Evolutionary conservation across 2,113 vertebrate genomes (phyloP), one percentile per base, ranked within the genome.

Genomic region (Patagioenas fasciata): DNA sequence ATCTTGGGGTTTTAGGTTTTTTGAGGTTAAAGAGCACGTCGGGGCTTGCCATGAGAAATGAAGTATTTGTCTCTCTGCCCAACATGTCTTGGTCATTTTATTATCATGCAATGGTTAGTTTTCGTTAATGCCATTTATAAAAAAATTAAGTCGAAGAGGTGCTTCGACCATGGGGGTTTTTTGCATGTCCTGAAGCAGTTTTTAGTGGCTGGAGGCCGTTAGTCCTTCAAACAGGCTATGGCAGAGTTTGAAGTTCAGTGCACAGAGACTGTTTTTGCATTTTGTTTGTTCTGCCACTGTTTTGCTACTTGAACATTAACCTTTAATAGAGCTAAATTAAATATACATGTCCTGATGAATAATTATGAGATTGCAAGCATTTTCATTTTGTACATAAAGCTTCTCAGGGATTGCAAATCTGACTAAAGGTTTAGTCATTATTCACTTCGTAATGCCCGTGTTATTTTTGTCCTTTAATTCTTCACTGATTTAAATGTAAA

Each of bases 321-420:
- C 97, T 98, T 98, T 98, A 97, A 96, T 98, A 90, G 82, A 98
- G 95, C 96, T 96, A 95, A 97, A 97, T 97, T 97, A 98, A 98
- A 98, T 97, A 98, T 98, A 97, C 97, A 97, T 98, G 96, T 97
- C 95, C 85, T 97, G 95, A 97, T 98, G 97, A 98, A 97, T 98
- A 97, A 97, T 98, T 97, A 97, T 95, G 96, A 98, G 97, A 92
- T 78, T 93, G 95, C 79, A 88, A 91, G 94, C 93, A 92, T 97
- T 98, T 97, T 98, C 94, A 80, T 96, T 97, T 97, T 96, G 91
- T 92, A 91, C 95, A 73, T 88, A 93, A 93, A 87, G 80, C 95
- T 98, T 93, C 96, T 94, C 82, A 66, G 91, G 94, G 97, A 96
- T 79, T 93, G 78, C 95, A 95, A 96, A 91, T 97, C 92, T 96